phyloP scores from a whole-genome alignment of 2,888 invertebrate species.

The Xestia ashworthii region DNA sequence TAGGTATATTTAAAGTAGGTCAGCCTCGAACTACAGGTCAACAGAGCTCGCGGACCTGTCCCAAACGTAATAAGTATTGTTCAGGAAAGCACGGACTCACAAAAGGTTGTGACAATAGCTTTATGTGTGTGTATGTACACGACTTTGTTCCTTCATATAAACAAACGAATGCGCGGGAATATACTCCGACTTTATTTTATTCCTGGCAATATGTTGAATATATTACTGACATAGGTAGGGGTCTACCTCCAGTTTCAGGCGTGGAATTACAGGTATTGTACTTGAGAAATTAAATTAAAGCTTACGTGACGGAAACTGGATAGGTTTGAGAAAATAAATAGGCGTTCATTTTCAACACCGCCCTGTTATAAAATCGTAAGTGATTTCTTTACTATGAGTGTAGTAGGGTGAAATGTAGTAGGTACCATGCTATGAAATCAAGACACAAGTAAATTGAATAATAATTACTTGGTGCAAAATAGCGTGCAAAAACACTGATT shows the following conservation, averaged over 20 bases:
- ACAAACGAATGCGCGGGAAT: slow-evolving; percentile 23
- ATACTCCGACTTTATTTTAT: slow-evolving; percentile 30
- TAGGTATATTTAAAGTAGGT: slow-evolving; percentile 59
- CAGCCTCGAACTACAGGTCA: slow-evolving; percentile 54
- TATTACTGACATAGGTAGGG: slow-evolving; percentile 10
- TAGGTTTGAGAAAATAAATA: slow-evolving; percentile 17
- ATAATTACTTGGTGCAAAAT: neutral
- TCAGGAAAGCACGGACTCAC: slow-evolving; percentile 40
- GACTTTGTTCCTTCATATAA: slow-evolving; percentile 23
- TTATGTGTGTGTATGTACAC: slow-evolving; percentile 2
- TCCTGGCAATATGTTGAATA: slow-evolving; percentile 35
- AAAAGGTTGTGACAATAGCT: slow-evolving; percentile 22
- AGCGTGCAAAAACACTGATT: neutral
- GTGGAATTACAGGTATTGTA: slow-evolving; percentile 29
- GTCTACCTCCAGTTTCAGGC: slow-evolving; percentile 1
- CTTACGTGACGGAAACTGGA: slow-evolving; percentile 20
- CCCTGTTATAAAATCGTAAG: neutral
- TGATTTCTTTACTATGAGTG: neutral
- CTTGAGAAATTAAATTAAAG: slow-evolving; percentile 39
- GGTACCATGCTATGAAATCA: neutral
- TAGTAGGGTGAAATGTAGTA: neutral
- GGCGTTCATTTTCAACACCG: neutral
- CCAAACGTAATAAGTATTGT: slow-evolving; percentile 62
- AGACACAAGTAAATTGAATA: neutral
- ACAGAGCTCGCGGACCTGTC: slow-evolving; percentile 40